Percentiles rank a stretch among this genome's conserved stretches.
Evolutionary conservation across 2,113 vertebrate species (phyloP).

Genomic region (Chaetops frenatus): DNA sequence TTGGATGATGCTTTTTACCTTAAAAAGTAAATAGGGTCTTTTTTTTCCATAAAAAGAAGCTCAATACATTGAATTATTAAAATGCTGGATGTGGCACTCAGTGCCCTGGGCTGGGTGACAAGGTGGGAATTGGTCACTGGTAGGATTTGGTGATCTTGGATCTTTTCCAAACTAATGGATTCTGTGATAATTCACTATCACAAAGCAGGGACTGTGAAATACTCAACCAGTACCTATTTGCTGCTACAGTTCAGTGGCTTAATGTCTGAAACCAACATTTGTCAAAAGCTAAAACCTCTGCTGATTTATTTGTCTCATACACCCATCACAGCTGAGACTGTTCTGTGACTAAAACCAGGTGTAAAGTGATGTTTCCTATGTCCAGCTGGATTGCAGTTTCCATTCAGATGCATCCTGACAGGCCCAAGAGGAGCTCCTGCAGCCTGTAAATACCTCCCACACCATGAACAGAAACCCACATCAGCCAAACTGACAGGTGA

Average conservation of each 20-base stretch:
- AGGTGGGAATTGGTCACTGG: background rate
- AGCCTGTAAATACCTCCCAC: background rate
- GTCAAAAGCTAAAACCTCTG: background rate
- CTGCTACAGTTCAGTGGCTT: background rate
- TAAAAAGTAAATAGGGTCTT: background rate
- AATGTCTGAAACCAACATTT: background rate
- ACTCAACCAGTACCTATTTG: background rate
- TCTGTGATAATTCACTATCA: background rate
- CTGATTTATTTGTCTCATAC: background rate
- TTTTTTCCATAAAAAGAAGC: background rate
- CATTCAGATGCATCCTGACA: background rate
- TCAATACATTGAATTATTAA: background rate
- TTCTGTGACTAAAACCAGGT: background rate
- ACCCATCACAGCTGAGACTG: background rate
- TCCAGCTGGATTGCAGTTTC: background rate
- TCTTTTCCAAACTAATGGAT: background rate
- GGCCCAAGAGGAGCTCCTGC: background rate
- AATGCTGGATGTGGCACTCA: background rate
- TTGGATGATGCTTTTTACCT: background rate
- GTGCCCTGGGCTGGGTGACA: background rate
- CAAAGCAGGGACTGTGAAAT: background rate
- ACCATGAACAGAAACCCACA: background rate
- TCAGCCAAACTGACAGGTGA: background rate
- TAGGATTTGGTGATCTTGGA: background rate
- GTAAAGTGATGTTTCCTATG: background rate